Conservation (phyloP, 2,113 vertebrate genomes). For the Anguilla rostrata region DNA sequence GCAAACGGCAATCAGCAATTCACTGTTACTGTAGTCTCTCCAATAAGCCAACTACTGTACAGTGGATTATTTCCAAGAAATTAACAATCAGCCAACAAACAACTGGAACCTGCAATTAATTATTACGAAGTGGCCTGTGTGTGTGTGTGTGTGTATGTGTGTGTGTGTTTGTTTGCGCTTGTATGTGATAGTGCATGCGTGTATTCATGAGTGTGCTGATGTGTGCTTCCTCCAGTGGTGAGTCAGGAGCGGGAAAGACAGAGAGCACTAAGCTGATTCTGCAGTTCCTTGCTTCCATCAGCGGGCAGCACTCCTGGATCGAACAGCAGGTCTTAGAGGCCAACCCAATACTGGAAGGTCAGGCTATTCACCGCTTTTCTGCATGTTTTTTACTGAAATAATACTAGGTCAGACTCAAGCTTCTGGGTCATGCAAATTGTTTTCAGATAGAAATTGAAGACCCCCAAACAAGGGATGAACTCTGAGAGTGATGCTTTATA, state of each 20-base stretch:
- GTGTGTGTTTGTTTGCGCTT: neutral
- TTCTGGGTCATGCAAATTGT: neutral
- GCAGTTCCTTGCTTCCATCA: constrained; percentile 95
- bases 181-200: neutral
- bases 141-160: neutral
- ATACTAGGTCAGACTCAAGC: neutral
- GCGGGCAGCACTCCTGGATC: constrained; percentile 97
- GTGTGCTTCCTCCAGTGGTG: constrained; percentile 66
- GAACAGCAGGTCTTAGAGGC: constrained; percentile 97
- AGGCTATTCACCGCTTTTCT: neutral
- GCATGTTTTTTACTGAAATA: neutral
- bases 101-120: too few relatives aligned
- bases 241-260: constrained; percentile 95
- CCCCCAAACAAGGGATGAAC: neutral
- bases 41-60: neutral
- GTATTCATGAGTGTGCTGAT: neutral
- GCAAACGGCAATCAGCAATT: neutral
- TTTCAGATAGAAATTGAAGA: neutral
- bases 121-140: too few relatives aligned
- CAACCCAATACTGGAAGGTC: constrained; percentile 95
- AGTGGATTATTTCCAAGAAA: neutral
- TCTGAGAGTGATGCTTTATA: neutral
- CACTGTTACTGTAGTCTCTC: neutral
- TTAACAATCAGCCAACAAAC: too few relatives aligned
- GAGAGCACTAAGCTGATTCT: constrained; percentile 97